Percentiles rank a stretch among this genome's conserved stretches.
Evolutionary conservation across 1,140 invertebrate genomes (phyloP).

Genomic region (Ctenoplectra terminalis): DNA sequence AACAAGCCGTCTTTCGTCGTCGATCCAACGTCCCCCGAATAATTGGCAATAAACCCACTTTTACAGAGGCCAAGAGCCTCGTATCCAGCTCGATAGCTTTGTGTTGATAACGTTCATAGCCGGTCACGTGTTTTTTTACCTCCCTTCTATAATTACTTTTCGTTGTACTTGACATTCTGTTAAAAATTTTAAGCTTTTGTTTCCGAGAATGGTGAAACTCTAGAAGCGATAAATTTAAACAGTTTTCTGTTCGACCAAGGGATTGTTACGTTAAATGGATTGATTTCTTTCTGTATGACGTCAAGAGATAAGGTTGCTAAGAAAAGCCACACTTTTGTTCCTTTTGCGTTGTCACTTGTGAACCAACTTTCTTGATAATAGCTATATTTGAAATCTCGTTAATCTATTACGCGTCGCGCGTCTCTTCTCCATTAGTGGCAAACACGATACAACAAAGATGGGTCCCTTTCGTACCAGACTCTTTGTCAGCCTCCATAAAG

Average conservation of each 20-base stretch:
- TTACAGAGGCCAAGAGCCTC: not conserved
- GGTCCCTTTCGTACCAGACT: not conserved
- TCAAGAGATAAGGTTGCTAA: not conserved
- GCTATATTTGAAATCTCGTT: not conserved
- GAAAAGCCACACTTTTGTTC: not conserved
- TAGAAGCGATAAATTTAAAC: not conserved
- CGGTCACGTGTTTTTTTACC: not conserved
- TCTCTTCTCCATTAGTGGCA: not conserved
- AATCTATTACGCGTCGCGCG: not conserved
- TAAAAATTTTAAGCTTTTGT: too few species aligned
- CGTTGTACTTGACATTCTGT: too few species aligned
- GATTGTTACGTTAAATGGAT: not conserved
- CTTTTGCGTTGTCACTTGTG: not conserved
- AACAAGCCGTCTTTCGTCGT: not conserved
- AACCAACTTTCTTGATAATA: not conserved
- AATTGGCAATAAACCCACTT: slow-evolving; percentile 44
- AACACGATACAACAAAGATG: not conserved
- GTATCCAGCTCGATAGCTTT: not conserved
- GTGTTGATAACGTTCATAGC: not conserved
- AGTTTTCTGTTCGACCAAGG: not conserved
- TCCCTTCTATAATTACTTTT: not conserved
- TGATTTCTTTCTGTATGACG: too few species aligned
- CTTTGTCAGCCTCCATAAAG: not conserved
- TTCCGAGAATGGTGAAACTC: not conserved
- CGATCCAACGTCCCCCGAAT: slow-evolving; percentile 4